phyloP scores from a whole-genome alignment of 2,888 invertebrate genomes.

The Doris montereyensis region DNA sequence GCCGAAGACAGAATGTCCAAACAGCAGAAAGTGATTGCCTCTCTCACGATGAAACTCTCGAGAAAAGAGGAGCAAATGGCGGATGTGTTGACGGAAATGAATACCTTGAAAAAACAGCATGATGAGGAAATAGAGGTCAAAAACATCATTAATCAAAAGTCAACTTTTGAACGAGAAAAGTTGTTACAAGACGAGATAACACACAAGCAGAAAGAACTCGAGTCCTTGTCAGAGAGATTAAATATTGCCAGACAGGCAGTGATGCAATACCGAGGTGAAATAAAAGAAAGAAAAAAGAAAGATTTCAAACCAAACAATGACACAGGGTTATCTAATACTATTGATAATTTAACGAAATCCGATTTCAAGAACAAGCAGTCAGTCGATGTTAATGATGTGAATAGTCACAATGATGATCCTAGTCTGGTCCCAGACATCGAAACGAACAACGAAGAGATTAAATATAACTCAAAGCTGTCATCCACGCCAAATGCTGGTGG shows the following conservation, averaged over 20 bases:
- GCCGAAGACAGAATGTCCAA: constrained; percentile 53
- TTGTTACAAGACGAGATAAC: constrained; percentile 29
- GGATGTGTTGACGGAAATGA: constrained; percentile 47
- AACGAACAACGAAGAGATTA: too few relatives aligned
- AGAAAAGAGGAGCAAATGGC: constrained; percentile 51
- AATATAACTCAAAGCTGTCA: too few relatives aligned
- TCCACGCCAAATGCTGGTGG: background rate
- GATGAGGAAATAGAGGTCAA: constrained; percentile 10
- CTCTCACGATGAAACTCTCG: constrained; percentile 51
- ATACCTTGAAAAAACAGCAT: constrained; percentile 30
- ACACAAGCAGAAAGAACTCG: constrained; percentile 35
- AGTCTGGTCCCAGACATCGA: too few relatives aligned
- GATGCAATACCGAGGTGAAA: background rate
- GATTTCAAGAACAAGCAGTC: too few relatives aligned
- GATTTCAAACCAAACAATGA: background rate
- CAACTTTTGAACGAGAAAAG: constrained; percentile 7
- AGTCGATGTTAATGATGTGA: too few relatives aligned
- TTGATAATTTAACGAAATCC: too few relatives aligned
- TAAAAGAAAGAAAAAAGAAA: background rate
- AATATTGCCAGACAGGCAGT: background rate
- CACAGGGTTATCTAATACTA: too few relatives aligned
- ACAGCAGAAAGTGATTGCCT: constrained; percentile 53
- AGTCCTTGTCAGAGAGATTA: constrained; percentile 21
- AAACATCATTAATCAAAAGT: constrained; percentile 15
- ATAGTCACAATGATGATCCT: too few relatives aligned